Evolutionary conservation across 2,888 invertebrate species (phyloP), one percentile per base, ranked within the genome.

Genomic region (Meloe dianella): DNA sequence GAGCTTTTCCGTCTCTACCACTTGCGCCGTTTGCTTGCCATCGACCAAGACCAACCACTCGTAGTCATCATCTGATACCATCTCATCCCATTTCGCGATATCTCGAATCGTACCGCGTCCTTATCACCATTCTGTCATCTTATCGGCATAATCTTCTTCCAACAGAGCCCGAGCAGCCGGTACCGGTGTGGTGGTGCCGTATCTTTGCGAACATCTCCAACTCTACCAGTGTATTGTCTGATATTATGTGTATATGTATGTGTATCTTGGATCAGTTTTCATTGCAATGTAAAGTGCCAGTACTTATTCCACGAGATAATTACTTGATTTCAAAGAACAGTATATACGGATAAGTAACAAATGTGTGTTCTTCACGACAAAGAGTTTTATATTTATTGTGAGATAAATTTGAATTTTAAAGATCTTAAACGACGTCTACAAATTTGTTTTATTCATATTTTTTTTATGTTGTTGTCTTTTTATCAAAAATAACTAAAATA

Each of bases 51-150:
- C 51, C 41, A 41, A 32, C 32, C 63, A 67, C 60, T 65, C 64
- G 64, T 74, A 75, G 74, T 77, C 76, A 76, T 75, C 75, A 75
- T 76, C 73, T 73, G 79, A 79, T 79, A 79, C 70, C 68, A 79
- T 77, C 78, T 74, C 73, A 75, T 75, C 76, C 77, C 74, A 77
- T 78, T 78, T 76, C 72, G 74, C 73, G 75, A 73, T 79, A 79
- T 78, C 74, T 77, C 73, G 71, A 65, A 75, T 74, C 77, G 76
- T 77, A 70, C 73, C 74, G 75, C 71, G 68, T 67, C 64, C 71
- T 71, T 76, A 76, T 76, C 76, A 63, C 65, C 61, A 66, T 67
- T 64, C 70, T 62, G 66, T 62, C 71, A 73, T 73, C 73, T 73
- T 72, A 73, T 74, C 72, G 62, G 1, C 24, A 62, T 64, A 58